Conservation (phyloP, 2,888 invertebrate species). For the Tetropium fuscum region DNA sequence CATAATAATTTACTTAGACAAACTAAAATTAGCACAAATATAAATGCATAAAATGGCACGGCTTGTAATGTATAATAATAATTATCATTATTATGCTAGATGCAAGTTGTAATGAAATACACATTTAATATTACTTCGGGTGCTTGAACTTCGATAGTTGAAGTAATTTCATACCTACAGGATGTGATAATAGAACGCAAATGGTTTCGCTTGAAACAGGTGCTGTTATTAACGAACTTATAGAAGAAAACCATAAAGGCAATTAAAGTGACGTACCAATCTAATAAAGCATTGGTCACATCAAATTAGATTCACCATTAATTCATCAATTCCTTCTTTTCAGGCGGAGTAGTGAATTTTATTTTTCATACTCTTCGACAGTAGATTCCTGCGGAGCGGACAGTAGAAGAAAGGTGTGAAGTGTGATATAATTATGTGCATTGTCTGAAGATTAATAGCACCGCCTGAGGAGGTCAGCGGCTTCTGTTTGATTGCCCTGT, state of each 20-base stretch:
- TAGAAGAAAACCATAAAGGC: slow-evolving; percentile 6
- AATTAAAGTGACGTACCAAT: neutral
- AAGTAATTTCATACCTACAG: too few species aligned
- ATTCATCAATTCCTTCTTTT: slow-evolving; percentile 4
- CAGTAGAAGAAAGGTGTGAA: slow-evolving; percentile 56
- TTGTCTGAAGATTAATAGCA: slow-evolving; percentile 65
- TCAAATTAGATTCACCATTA: slow-evolving; percentile 14
- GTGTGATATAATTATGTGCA: slow-evolving; percentile 64
- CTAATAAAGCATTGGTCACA: slow-evolving; percentile 2
- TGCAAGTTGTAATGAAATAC: too few species aligned
- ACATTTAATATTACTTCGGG: too few species aligned
- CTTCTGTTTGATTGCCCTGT: slow-evolving; percentile 64
- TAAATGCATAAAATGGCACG: too few species aligned
- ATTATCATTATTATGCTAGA: too few species aligned
- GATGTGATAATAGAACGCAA: too few species aligned
- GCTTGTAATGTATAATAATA: too few species aligned
- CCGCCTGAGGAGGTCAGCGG: slow-evolving; percentile 61
- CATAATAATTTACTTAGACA: too few species aligned
- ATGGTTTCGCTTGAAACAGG: too few species aligned
- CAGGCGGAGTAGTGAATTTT: neutral
- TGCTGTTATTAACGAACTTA: neutral
- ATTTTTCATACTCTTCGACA: slow-evolving; percentile 10
- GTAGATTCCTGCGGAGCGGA: slow-evolving; percentile 28
- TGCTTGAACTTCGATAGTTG: too few species aligned
- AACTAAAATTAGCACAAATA: too few species aligned